Conservation (phyloP, 1,140 invertebrate species). For the Drosophila arawakana region DNA sequence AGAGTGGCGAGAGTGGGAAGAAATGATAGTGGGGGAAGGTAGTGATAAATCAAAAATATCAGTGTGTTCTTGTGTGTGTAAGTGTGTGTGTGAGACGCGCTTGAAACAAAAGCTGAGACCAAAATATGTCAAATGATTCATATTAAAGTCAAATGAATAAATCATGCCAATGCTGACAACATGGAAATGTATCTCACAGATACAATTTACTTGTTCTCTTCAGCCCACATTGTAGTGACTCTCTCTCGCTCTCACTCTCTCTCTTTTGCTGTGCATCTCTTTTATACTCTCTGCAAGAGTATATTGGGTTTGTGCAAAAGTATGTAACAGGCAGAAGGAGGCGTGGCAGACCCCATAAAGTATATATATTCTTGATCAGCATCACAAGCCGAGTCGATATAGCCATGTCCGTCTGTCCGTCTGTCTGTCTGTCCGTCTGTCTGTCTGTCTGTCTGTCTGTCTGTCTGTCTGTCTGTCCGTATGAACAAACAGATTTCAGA, state of each 20-base stretch:
- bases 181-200: constrained; percentile 47
- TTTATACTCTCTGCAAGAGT: too few relatives aligned
- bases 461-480: too few relatives aligned
- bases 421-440: too few relatives aligned
- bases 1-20: background rate
- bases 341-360: too few relatives aligned
- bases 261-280: background rate
- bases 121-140: constrained; percentile 80
- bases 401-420: too few relatives aligned
- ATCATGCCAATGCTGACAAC: constrained; percentile 47
- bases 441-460: too few relatives aligned
- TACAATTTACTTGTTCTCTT: constrained; percentile 34
- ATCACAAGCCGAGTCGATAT: too few relatives aligned
- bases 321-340: too few relatives aligned
- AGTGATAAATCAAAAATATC: constrained; percentile 66
- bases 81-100: constrained; percentile 33
- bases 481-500: too few relatives aligned
- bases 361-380: too few relatives aligned
- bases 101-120: constrained; percentile 63
- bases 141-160: constrained; percentile 73
- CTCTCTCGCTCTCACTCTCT: background rate
- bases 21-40: background rate
- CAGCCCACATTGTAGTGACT: constrained; percentile 14
- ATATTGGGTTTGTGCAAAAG: too few relatives aligned
- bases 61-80: constrained; percentile 2